These are phyloP conservation scores for Seriola aureovittata DNA, from an alignment of 2,113 vertebrate species.

Conservation along the genomic window DNA sequence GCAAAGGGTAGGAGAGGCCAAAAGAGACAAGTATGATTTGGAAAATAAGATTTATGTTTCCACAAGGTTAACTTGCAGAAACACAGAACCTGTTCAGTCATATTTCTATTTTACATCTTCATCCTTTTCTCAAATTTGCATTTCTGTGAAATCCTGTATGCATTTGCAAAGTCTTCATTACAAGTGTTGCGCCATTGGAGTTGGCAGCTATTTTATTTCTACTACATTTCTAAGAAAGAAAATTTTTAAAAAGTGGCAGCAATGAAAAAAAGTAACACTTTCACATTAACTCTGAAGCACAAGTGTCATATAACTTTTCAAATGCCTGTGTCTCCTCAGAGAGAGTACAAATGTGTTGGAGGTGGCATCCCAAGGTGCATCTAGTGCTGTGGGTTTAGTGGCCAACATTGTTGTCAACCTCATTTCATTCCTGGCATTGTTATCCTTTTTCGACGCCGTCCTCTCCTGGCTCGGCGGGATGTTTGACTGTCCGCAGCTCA, in stretches of 20 bases:
- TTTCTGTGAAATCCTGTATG: too few species aligned
- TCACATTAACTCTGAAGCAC: too few species aligned
- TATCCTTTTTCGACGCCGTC: conserved; percentile 86
- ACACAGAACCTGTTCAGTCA: too few species aligned
- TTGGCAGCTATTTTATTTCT: neutral
- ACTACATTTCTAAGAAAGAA: neutral
- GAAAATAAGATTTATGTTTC: neutral
- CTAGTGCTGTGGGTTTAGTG: conserved; percentile 83
- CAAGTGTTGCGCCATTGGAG: too few species aligned
- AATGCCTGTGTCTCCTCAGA: conserved; percentile 65
- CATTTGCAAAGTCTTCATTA: too few species aligned
- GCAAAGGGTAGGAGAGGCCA: conserved; percentile 81
- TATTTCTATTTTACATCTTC: too few species aligned
- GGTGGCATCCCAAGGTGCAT: conserved; percentile 88
- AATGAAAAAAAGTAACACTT: too few species aligned
- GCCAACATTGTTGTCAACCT: conserved; percentile 86
- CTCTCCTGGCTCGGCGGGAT: conserved; percentile 90
- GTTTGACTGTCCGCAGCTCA: conserved; percentile 89
- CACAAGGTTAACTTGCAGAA: neutral
- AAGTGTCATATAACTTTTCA: neutral
- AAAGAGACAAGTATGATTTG: neutral
- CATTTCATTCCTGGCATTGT: conserved; percentile 88
- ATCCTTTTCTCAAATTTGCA: too few species aligned
- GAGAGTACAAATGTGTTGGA: conserved; percentile 87
- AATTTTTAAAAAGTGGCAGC: too few species aligned